A percentile compares a stretch with the other conserved stretches of the same genome.
Evolutionary conservation across 2,113 vertebrate species (phyloP).

Genomic region (Bos indicus): DNA sequence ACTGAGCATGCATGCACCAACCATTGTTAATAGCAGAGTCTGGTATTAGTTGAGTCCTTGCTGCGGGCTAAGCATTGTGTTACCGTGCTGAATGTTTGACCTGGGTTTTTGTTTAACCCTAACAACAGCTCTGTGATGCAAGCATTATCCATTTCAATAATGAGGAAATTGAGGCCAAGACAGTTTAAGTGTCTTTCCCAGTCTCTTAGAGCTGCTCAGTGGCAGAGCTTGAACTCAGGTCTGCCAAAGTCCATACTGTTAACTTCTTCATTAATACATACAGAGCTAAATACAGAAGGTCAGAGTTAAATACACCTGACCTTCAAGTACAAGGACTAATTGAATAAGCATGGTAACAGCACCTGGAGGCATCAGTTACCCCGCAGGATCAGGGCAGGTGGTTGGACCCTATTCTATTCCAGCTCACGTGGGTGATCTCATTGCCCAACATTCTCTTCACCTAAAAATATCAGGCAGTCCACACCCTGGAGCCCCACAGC

Average conservation of each 20-base stretch:
- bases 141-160: not conserved
- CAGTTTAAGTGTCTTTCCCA: not conserved
- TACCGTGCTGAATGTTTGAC: not conserved
- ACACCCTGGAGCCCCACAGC: not conserved
- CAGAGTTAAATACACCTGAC: not conserved
- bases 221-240: not conserved
- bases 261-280: not conserved
- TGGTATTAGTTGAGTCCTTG: not conserved
- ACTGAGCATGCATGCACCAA: not conserved
- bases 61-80: not conserved
- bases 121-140: not conserved
- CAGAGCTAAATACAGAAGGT: not conserved
- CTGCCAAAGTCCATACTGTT: not conserved
- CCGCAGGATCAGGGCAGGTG: not conserved
- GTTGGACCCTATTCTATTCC: not conserved
- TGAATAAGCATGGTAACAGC: not conserved
- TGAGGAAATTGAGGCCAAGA: not conserved
- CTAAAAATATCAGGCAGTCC: constrained; percentile 50
- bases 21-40: not conserved
- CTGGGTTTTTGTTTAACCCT: not conserved
- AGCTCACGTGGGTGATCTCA: constrained; percentile 22
- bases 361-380: not conserved
- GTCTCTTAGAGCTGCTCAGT: not conserved
- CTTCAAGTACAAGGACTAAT: not conserved
- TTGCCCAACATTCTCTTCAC: constrained; percentile 12